These are phyloP conservation scores for Falco punctatus DNA, from an alignment of 2,113 vertebrate genomes.

Conservation along the genomic window DNA sequence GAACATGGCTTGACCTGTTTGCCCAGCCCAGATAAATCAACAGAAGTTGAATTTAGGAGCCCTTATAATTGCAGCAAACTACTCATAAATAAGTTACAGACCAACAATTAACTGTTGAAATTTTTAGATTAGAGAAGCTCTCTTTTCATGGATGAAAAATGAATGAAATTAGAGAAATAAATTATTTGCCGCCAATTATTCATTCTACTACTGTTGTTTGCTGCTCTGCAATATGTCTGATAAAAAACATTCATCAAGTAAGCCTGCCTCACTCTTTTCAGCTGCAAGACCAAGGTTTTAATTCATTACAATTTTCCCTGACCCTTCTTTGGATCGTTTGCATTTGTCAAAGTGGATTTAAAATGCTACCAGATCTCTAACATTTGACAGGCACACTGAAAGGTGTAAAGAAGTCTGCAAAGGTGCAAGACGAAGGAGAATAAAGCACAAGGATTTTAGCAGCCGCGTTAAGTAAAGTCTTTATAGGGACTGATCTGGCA, in stretches of 20 bases:
- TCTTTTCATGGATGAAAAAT: background rate
- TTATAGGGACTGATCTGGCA: constrained; percentile 53
- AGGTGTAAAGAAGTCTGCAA: constrained; percentile 59
- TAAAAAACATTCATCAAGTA: background rate
- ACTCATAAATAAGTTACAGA: background rate
- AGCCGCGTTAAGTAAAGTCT: constrained; percentile 6
- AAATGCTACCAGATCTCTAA: constrained; percentile 49
- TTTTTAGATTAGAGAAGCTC: background rate
- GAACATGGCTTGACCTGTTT: background rate
- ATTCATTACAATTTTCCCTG: background rate
- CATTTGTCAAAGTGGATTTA: constrained; percentile 36
- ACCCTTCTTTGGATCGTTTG: constrained; percentile 25
- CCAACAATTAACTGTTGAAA: background rate
- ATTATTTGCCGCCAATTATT: constrained; percentile 10
- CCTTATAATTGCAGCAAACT: background rate
- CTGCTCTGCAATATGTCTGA: background rate
- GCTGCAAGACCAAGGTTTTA: background rate
- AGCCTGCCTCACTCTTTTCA: background rate
- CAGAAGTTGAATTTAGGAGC: background rate
- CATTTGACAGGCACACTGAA: constrained; percentile 47
- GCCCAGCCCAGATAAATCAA: background rate
- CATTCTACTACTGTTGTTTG: background rate
- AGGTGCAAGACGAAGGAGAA: constrained; percentile 61
- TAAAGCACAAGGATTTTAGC: constrained; percentile 51
- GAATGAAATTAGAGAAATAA: constrained; percentile 10